A percentile compares a stretch with the other conserved stretches of the same genome.
phyloP scores from a whole-genome alignment of 2,888 invertebrate genomes.

The Trichacis sp. region DNA sequence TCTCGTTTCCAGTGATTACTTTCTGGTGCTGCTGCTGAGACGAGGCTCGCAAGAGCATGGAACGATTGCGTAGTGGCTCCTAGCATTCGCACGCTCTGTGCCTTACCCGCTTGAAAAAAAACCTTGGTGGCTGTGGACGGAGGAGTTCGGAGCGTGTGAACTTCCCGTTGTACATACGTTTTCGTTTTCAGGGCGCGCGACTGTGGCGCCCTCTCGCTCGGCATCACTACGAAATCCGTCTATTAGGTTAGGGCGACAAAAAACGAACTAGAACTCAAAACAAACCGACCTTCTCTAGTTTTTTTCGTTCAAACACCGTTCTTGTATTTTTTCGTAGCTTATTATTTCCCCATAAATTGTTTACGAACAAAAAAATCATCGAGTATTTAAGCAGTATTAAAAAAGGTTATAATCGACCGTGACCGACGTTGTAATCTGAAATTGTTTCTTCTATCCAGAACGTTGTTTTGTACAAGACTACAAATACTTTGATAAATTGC shows the following conservation, averaged over 20 bases:
- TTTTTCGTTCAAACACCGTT: no score
- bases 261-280: no score
- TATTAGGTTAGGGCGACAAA: no score
- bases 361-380: background rate
- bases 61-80: slow-evolving; percentile 61
- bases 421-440: background rate
- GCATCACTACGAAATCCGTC: no score
- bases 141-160: slow-evolving; percentile 31
- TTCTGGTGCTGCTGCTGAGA: slow-evolving; percentile 68
- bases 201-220: no score
- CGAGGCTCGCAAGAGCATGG: slow-evolving; percentile 58
- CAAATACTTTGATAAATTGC: background rate
- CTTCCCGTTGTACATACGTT: slow-evolving; percentile 23
- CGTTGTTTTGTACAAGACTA: background rate
- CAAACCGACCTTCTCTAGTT: no score
- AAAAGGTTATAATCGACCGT: no score
- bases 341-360: no score
- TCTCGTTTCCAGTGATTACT: slow-evolving; percentile 66
- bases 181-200: background rate
- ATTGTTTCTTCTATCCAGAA: no score
- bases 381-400: background rate
- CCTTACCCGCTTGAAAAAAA: slow-evolving; percentile 59
- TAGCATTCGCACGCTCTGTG: slow-evolving; percentile 62
- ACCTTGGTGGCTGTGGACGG: slow-evolving; percentile 12
- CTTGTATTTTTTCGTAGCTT: no score